phyloP scores from a whole-genome alignment of 1,140 invertebrate genomes.

The Dysdera silvatica region DNA sequence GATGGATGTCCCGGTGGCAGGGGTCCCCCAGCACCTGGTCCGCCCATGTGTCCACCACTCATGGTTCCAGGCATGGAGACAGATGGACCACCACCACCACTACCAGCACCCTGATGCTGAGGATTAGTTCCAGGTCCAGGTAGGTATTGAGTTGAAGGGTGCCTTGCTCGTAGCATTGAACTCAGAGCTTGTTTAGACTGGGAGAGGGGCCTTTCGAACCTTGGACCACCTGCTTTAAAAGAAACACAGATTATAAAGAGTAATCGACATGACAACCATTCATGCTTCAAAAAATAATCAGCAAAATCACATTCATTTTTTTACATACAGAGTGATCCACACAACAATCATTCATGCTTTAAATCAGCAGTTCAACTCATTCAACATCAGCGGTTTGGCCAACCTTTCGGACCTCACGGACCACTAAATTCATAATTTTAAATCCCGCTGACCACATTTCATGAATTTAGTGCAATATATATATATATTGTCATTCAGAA shows the following conservation, averaged over 20 bases:
- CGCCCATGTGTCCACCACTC: slow-evolving; percentile 43
- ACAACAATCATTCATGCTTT: no score
- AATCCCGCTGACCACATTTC: no score
- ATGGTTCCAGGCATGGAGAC: slow-evolving; percentile 42
- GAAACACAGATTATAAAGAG: slow-evolving; percentile 25
- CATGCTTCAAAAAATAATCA: no score
- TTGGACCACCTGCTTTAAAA: slow-evolving; percentile 46
- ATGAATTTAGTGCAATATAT: no score
- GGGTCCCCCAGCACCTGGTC: slow-evolving; percentile 16
- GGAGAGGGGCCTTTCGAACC: slow-evolving; percentile 50
- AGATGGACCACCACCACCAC: slow-evolving; percentile 47
- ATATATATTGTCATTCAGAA: no score
- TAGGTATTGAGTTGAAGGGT: slow-evolving; percentile 42
- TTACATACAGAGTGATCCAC: no score
- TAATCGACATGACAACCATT: slow-evolving; percentile 18
- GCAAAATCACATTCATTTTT: no score
- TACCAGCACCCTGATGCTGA: slow-evolving; percentile 45
- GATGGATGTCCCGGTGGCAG: slow-evolving; percentile 26
- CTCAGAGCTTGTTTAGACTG: slow-evolving; percentile 75
- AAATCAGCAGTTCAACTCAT: no score
- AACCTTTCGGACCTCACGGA: no score
- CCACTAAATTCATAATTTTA: no score
- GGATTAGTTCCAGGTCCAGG: slow-evolving; percentile 8
- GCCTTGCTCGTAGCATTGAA: slow-evolving; percentile 66
- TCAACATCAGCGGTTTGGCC: no score